Percentiles rank a stretch among this genome's conserved stretches.
Evolutionary conservation across 1,140 invertebrate genomes (phyloP).

Genomic region (Hetaerina americana): DNA sequence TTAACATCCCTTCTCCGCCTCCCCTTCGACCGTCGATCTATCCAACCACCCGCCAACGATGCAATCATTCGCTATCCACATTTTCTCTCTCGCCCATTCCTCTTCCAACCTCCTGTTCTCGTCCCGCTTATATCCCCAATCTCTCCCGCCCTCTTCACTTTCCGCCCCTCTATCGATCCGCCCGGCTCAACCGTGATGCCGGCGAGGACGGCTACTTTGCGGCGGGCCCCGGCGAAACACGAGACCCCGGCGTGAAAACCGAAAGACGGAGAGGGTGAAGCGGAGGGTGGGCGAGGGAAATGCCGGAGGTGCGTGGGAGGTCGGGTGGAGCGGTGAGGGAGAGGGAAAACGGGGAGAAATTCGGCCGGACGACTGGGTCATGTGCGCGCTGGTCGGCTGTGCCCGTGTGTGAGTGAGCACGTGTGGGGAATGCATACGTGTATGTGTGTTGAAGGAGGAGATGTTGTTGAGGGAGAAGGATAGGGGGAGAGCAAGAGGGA

Average conservation of each 20-base stretch:
- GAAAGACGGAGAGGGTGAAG: neutral
- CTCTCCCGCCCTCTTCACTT: neutral
- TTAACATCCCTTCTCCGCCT: neutral
- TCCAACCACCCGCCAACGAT: too few species aligned
- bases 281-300: neutral
- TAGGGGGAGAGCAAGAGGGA: too few species aligned
- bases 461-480: too few species aligned
- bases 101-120: neutral
- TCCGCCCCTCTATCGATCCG: neutral
- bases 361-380: too few species aligned
- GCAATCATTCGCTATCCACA: too few species aligned
- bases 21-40: neutral
- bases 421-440: too few species aligned
- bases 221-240: neutral
- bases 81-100: neutral
- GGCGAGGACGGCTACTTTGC: neutral
- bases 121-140: too few species aligned
- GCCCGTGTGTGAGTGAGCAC: too few species aligned
- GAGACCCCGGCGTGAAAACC: neutral
- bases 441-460: too few species aligned
- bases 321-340: neutral
- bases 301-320: neutral
- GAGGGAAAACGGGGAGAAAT: too few species aligned
- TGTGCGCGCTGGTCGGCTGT: too few species aligned
- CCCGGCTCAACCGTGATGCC: neutral